A percentile compares a stretch with the other conserved stretches of the same genome.
Evolutionary conservation across 2,888 invertebrate genomes (phyloP).

Genomic region (Aquatica leii): DNA sequence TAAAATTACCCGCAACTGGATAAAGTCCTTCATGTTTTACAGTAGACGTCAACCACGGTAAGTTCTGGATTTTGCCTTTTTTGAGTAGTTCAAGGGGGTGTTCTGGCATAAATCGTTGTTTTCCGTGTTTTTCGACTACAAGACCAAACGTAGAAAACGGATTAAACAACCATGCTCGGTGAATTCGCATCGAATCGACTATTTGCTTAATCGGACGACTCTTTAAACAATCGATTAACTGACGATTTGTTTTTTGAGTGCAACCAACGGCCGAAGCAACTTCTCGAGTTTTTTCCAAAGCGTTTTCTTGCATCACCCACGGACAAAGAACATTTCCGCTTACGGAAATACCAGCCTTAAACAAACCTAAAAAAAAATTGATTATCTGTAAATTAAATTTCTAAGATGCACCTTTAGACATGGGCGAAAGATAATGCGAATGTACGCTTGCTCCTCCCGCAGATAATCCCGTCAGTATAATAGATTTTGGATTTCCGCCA

Average conservation of each 20-base stretch:
- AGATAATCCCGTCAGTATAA: constrained; percentile 72
- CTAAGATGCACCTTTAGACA: constrained; percentile 55
- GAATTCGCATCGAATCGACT: constrained; percentile 64
- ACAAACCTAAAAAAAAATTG: constrained; percentile 59
- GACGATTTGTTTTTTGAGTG: constrained; percentile 60
- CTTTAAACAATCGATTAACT: constrained; percentile 71
- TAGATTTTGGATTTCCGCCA: constrained; percentile 71
- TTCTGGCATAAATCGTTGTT: constrained; percentile 66
- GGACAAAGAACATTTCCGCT: constrained; percentile 72
- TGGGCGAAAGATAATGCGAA: constrained; percentile 71
- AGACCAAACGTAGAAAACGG: constrained; percentile 75
- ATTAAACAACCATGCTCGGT: constrained; percentile 67
- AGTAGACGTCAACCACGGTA: constrained; percentile 73
- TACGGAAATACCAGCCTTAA: constrained; percentile 68
- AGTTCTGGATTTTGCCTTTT: constrained; percentile 65
- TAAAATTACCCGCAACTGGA: constrained; percentile 68
- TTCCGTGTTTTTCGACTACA: constrained; percentile 63
- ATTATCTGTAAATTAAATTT: no score
- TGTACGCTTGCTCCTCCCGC: constrained; percentile 77
- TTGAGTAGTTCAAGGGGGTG: constrained; percentile 68
- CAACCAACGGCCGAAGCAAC: constrained; percentile 70
- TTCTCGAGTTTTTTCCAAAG: constrained; percentile 66
- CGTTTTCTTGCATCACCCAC: constrained; percentile 62
- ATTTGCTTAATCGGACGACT: constrained; percentile 66
- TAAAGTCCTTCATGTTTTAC: constrained; percentile 75